Conservation (phyloP, 2,797 vertebrate species). For the Hypotaenidia philippensis region DNA sequence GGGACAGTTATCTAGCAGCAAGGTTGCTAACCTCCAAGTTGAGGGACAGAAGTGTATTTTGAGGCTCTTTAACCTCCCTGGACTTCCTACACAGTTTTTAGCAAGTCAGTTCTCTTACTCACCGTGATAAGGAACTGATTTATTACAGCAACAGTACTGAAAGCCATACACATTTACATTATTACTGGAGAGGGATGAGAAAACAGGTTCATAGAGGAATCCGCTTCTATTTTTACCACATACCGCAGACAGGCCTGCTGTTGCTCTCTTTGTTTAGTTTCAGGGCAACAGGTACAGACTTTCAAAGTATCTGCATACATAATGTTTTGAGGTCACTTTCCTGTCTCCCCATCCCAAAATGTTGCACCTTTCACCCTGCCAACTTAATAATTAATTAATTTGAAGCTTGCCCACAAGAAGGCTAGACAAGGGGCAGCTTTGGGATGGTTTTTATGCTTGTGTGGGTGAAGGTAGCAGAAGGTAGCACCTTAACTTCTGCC, state of each 20-base stretch:
- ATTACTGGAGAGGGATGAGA: background rate
- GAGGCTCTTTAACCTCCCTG: background rate
- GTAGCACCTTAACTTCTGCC: background rate
- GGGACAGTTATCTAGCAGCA: background rate
- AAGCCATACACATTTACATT: background rate
- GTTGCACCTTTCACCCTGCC: background rate
- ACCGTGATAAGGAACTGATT: background rate
- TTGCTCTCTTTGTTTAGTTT: background rate
- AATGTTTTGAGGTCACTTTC: background rate
- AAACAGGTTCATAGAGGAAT: background rate
- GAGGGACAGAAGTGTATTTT: background rate
- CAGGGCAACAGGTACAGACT: background rate
- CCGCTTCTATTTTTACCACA: background rate
- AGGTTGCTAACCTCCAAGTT: background rate
- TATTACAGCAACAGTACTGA: background rate
- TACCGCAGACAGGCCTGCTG: background rate
- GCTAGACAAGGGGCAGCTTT: background rate
- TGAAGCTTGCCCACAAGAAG: background rate
- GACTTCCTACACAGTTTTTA: background rate
- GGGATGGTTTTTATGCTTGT: accelerated
- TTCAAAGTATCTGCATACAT: background rate
- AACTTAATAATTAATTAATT: background rate
- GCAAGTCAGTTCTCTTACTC: background rate
- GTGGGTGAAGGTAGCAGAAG: background rate
- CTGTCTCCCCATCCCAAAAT: background rate